Evolutionary conservation across 2,797 vertebrate species (phyloP).

Genomic region (Clarias platycephalus): DNA sequence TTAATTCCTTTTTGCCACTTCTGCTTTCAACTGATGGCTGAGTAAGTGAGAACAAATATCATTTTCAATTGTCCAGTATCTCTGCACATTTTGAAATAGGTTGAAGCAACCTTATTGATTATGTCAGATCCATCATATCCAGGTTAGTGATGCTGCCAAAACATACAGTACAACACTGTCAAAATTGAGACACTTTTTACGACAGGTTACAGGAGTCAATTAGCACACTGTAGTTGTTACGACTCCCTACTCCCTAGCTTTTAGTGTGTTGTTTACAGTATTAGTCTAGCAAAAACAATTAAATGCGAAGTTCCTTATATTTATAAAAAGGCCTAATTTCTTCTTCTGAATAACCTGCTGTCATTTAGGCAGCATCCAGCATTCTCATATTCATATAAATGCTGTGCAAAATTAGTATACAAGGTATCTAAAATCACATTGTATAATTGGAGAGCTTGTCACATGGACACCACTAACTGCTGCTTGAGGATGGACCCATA

Average conservation of each 20-base stretch:
- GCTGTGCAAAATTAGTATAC: not conserved
- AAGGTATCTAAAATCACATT: not conserved
- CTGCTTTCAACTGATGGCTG: not conserved
- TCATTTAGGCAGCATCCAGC: not conserved
- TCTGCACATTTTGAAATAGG: slow-evolving; percentile 1
- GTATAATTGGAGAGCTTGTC: not conserved
- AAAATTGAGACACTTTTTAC: not conserved
- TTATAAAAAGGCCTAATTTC: not conserved
- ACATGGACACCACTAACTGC: too few species aligned
- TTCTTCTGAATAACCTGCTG: not conserved
- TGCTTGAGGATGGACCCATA: too few species aligned
- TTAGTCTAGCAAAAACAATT: not conserved
- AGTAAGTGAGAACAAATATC: not conserved
- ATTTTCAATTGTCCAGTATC: not conserved
- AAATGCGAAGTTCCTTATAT: not conserved
- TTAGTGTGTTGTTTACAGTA: not conserved
- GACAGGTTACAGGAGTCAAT: not conserved
- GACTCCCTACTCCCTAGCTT: not conserved
- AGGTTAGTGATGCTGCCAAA: not conserved
- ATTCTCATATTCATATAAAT: not conserved
- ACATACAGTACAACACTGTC: not conserved
- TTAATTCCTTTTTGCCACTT: not conserved
- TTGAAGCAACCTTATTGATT: slow-evolving; percentile 20
- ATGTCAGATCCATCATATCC: not conserved
- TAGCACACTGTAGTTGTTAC: not conserved